Evolutionary conservation across 2,888 invertebrate genomes (phyloP).

Genomic region (Dermolepida albohirtum): DNA sequence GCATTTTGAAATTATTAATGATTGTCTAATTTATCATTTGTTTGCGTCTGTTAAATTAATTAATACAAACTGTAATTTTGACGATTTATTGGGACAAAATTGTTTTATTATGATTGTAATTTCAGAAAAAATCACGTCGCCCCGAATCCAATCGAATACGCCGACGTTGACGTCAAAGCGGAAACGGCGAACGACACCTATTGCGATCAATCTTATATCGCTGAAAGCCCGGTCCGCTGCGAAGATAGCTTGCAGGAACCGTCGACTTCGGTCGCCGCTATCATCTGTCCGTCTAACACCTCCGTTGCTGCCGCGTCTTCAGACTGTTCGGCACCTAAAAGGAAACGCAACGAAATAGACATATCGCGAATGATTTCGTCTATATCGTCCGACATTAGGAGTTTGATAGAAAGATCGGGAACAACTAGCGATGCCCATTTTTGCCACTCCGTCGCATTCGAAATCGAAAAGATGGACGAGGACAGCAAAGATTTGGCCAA

Average conservation of each 20-base stretch:
- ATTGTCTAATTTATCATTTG: too few relatives aligned
- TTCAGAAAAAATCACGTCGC: too few relatives aligned
- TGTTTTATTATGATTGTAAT: too few relatives aligned
- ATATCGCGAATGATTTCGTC: conserved; percentile 16
- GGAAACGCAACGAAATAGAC: conserved; percentile 8
- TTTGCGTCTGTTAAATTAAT: too few relatives aligned
- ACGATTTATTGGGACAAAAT: too few relatives aligned
- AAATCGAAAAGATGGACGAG: conserved; percentile 21
- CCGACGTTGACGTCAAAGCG: not conserved
- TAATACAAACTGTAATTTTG: too few relatives aligned
- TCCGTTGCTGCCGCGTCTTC: not conserved
- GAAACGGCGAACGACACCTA: not conserved
- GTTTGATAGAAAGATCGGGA: conserved; percentile 7
- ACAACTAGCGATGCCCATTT: conserved; percentile 22
- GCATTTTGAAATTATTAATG: too few relatives aligned
- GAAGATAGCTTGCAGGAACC: conserved; percentile 7
- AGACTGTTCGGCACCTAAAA: conserved; percentile 8
- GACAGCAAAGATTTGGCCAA: conserved; percentile 26
- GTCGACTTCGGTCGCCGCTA: not conserved
- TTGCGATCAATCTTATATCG: conserved; percentile 5
- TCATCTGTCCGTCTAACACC: not conserved
- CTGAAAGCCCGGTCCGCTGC: not conserved
- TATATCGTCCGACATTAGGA: conserved; percentile 7
- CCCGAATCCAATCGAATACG: too few relatives aligned
- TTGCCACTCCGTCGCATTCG: conserved; percentile 18